Evolutionary conservation across 2,797 vertebrate species (phyloP).

Genomic region (Paratrypauchen microcephalus): DNA sequence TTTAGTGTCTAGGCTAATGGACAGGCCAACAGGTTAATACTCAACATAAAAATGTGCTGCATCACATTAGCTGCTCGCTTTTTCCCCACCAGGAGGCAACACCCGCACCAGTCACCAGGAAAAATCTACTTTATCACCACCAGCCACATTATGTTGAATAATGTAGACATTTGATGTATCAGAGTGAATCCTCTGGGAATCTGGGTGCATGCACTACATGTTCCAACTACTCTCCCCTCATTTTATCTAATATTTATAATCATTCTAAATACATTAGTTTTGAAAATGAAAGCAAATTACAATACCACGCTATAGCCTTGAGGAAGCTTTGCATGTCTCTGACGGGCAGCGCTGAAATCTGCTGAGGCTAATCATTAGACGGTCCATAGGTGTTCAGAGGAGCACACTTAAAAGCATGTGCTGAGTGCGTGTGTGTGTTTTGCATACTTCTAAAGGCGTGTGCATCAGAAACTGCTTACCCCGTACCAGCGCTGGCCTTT

Average conservation of each 20-base stretch:
- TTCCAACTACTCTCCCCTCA: not conserved
- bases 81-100: no score
- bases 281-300: not conserved
- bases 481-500: conserved; percentile 27
- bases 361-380: not conserved
- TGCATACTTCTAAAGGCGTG: not conserved
- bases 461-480: conserved; percentile 13
- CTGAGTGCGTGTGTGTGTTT: not conserved
- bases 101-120: no score
- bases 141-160: no score
- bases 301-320: not conserved
- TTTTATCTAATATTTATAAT: not conserved
- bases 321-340: not conserved
- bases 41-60: no score
- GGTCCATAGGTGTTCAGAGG: not conserved
- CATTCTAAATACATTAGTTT: not conserved
- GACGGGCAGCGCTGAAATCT: not conserved
- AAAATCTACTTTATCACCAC: no score
- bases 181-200: not conserved
- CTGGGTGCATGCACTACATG: no score
- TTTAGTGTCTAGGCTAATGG: no score
- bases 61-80: no score
- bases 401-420: not conserved
- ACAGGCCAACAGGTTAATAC: no score
- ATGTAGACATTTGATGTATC: not conserved